phyloP scores from a whole-genome alignment of 2,888 invertebrate genomes.

The Byasa hedistus region DNA sequence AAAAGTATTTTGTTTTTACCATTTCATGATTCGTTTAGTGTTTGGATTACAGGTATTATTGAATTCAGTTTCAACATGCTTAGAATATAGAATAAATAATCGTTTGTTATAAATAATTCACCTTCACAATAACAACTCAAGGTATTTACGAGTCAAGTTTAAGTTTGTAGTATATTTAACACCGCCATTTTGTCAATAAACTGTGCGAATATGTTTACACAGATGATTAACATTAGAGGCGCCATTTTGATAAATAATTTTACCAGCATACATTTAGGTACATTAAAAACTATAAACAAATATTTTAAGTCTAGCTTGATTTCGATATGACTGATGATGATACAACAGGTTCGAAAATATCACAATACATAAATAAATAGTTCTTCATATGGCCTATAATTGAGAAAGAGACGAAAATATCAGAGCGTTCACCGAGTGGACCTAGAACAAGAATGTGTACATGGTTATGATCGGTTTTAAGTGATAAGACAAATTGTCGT shows the following conservation, averaged over 20 bases:
- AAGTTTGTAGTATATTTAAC: conserved; percentile 23
- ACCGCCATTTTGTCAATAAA: conserved; percentile 16
- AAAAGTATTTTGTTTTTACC: conserved; percentile 45
- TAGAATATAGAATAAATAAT: neutral
- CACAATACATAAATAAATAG: no score
- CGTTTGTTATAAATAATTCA: conserved; percentile 2
- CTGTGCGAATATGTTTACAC: conserved; percentile 46
- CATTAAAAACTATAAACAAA: neutral
- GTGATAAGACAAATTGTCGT: no score
- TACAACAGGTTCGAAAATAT: no score
- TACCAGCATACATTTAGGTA: neutral
- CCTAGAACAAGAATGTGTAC: no score
- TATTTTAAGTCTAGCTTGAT: no score
- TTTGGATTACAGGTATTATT: conserved; percentile 21
- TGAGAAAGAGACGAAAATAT: no score
- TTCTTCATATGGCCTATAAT: no score
- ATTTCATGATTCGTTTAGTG: conserved; percentile 15
- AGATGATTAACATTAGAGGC: conserved; percentile 52
- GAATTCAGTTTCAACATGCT: conserved; percentile 4
- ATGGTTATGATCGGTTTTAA: no score
- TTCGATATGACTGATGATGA: no score
- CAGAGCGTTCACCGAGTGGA: no score
- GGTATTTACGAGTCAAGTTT: conserved; percentile 9
- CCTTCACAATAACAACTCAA: neutral
- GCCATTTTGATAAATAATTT: conserved; percentile 1